Conservation (phyloP, 2,797 vertebrate species). For the Cryptoblepharus egeriae region DNA sequence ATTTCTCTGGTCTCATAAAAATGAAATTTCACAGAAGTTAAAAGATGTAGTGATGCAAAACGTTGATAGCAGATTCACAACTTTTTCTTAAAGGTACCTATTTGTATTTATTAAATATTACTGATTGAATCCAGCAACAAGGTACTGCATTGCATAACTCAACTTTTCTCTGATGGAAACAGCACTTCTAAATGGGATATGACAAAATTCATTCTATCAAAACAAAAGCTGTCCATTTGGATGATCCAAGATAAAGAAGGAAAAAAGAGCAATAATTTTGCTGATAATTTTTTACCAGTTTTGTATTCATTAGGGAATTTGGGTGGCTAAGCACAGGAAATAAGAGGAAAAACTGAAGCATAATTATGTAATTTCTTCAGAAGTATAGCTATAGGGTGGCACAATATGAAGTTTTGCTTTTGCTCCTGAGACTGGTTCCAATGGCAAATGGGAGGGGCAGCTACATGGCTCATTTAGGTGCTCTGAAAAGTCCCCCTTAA, state of each 20-base stretch:
- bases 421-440: too few species aligned
- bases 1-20: constrained; percentile 4
- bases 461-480: too few species aligned
- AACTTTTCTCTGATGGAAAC: neutral
- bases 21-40: constrained; percentile 1
- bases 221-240: neutral
- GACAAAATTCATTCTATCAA: neutral
- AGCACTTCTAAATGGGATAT: neutral
- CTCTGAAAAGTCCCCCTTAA: too few species aligned
- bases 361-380: too few species aligned
- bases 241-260: neutral
- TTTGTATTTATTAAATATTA: neutral
- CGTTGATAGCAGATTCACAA: neutral
- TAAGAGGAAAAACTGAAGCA: neutral
- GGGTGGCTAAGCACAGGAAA: neutral
- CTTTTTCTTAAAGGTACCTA: neutral
- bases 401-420: too few species aligned
- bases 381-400: too few species aligned
- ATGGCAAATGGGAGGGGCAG: too few species aligned
- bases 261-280: neutral
- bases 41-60: neutral
- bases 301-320: neutral
- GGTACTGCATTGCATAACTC: neutral
- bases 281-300: neutral
- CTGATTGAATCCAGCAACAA: neutral